Evolutionary conservation across 2,888 invertebrate species (phyloP).

Genomic region (Eubasilissa splendida): DNA sequence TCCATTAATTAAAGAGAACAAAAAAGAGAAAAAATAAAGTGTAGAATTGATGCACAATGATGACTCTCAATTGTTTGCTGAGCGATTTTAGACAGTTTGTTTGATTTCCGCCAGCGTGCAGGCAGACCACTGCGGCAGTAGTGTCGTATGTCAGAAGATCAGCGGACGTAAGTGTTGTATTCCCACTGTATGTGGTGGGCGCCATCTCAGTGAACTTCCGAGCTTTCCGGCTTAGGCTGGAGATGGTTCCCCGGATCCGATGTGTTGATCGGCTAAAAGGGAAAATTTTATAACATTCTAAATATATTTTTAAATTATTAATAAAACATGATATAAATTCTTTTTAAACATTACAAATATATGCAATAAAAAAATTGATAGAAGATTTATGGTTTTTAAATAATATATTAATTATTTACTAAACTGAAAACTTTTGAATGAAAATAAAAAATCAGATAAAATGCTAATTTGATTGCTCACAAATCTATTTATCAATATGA

Average conservation of each 20-base stretch:
- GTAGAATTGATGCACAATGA: conserved; percentile 13
- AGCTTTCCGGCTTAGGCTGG: conserved; percentile 84
- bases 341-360: too few relatives aligned
- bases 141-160: conserved; percentile 19
- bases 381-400: too few relatives aligned
- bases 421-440: too few relatives aligned
- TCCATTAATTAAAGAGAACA: conserved; percentile 19
- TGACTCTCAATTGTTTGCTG: conserved; percentile 22
- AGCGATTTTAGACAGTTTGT: background rate
- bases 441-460: too few relatives aligned
- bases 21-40: background rate
- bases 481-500: too few relatives aligned
- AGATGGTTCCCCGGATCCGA: conserved; percentile 89
- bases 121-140: background rate
- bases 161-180: conserved; percentile 18
- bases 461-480: too few relatives aligned
- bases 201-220: conserved; percentile 82
- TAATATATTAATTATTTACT: too few relatives aligned
- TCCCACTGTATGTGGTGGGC: conserved; percentile 3
- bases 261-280: conserved; percentile 84
- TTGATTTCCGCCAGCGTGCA: background rate
- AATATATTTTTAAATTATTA: background rate
- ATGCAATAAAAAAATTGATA: too few relatives aligned
- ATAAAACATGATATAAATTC: background rate
- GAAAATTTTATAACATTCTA: conserved; percentile 60